phyloP scores from a whole-genome alignment of 2,113 vertebrate species.

The Psephotus haematonotus region DNA sequence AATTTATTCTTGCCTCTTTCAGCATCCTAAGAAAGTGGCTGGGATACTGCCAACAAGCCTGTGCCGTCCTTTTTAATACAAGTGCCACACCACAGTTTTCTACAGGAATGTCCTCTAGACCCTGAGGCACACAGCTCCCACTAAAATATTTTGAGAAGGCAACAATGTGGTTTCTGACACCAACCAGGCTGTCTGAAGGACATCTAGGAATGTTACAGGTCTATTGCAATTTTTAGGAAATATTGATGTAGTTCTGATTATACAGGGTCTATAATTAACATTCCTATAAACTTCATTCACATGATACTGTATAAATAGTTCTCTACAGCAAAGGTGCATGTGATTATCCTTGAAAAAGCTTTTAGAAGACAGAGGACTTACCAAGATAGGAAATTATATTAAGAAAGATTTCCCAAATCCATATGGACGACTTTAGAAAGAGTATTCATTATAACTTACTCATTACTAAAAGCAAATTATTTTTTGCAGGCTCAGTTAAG shows the following conservation, averaged over 20 bases:
- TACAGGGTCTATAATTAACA: background rate
- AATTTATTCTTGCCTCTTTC: background rate
- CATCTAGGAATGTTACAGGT: background rate
- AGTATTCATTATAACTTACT: background rate
- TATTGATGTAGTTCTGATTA: background rate
- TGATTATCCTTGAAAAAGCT: background rate
- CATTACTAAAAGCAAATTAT: background rate
- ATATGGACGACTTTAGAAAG: background rate
- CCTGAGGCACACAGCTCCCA: background rate
- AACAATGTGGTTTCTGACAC: background rate
- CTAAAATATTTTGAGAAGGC: background rate
- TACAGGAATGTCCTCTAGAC: background rate
- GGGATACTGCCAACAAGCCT: background rate
- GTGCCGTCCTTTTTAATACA: background rate
- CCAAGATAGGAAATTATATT: background rate
- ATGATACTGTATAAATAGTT: background rate
- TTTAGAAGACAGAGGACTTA: background rate
- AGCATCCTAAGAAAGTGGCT: background rate
- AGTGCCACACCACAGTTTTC: background rate
- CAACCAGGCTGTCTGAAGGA: background rate
- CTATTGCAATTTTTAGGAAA: background rate
- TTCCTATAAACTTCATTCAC: background rate
- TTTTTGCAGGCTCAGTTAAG: background rate
- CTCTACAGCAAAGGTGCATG: background rate
- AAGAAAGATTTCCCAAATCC: background rate